These are phyloP conservation scores for Papilio demoleus DNA, from an alignment of 2,888 invertebrate genomes.

Conservation along the genomic window DNA sequence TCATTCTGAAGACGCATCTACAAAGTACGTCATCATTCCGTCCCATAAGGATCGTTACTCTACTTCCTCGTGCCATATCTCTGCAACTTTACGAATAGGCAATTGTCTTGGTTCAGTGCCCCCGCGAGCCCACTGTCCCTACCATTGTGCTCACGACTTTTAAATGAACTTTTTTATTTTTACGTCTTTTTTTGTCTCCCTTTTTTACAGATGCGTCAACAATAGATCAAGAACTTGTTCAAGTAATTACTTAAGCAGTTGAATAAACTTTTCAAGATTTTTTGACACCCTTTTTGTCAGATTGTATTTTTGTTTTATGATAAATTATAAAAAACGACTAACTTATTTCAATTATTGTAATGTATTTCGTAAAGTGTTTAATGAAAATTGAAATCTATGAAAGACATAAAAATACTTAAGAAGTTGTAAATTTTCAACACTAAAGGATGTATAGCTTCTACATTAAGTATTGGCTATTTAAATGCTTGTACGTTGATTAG, in stretches of 20 bases:
- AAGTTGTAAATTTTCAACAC: background rate
- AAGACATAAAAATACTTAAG: background rate
- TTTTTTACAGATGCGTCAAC: constrained; percentile 38
- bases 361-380: background rate
- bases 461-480: background rate
- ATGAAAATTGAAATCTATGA: background rate
- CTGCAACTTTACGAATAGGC: constrained; percentile 61
- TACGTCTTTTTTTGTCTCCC: constrained; percentile 44
- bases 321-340: background rate
- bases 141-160: constrained; percentile 47
- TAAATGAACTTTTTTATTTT: constrained; percentile 51
- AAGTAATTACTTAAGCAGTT: constrained; percentile 37
- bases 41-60: constrained; percentile 55
- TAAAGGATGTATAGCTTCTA: background rate
- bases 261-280: constrained; percentile 22
- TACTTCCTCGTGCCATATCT: constrained; percentile 52
- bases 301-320: background rate
- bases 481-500: constrained; percentile 39
- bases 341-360: background rate
- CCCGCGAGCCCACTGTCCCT: constrained; percentile 58
- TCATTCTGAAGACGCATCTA: constrained; percentile 32
- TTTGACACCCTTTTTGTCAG: constrained; percentile 21
- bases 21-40: constrained; percentile 50
- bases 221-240: constrained; percentile 36
- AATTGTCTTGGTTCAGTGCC: constrained; percentile 62